Percentiles rank a stretch among this genome's conserved stretches.
Evolutionary conservation across 1,140 invertebrate species (phyloP).

Genomic region (Drosophila subpulchrella): DNA sequence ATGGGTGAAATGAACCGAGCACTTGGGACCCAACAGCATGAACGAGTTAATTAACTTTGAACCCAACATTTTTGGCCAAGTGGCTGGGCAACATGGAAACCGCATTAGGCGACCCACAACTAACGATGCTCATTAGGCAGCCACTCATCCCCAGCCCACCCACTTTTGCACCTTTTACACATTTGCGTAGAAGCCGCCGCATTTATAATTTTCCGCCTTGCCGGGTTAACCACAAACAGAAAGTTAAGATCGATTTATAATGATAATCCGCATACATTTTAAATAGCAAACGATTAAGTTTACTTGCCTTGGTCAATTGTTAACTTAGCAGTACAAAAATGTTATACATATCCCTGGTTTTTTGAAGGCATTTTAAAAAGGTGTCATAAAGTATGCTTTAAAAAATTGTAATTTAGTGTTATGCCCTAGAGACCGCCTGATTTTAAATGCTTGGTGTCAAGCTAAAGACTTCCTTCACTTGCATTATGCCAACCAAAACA

Average conservation of each 20-base stretch:
- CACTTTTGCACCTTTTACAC: slow-evolving; percentile 9
- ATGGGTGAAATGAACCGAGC: slow-evolving; percentile 34
- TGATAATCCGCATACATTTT: background rate
- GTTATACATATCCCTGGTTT: too few species aligned
- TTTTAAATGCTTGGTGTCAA: too few species aligned
- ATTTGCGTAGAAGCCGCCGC: slow-evolving; percentile 6
- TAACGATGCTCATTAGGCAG: slow-evolving; percentile 62
- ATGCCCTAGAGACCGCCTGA: too few species aligned
- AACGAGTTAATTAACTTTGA: slow-evolving; percentile 74
- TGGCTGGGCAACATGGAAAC: slow-evolving; percentile 53
- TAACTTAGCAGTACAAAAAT: too few species aligned
- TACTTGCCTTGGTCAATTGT: too few species aligned
- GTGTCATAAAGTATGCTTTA: too few species aligned
- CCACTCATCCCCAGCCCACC: background rate
- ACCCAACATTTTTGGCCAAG: slow-evolving; percentile 69
- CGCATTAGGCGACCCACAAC: slow-evolving; percentile 55
- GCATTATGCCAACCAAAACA: too few species aligned
- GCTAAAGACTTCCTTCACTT: too few species aligned
- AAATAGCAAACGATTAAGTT: too few species aligned
- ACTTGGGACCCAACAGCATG: slow-evolving; percentile 10
- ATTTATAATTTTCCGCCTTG: background rate
- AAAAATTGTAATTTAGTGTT: too few species aligned
- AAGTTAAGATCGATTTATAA: background rate
- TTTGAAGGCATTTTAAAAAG: too few species aligned
- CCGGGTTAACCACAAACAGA: background rate